Conservation (phyloP, 1,140 invertebrate genomes). For the Brachionus rubens region DNA sequence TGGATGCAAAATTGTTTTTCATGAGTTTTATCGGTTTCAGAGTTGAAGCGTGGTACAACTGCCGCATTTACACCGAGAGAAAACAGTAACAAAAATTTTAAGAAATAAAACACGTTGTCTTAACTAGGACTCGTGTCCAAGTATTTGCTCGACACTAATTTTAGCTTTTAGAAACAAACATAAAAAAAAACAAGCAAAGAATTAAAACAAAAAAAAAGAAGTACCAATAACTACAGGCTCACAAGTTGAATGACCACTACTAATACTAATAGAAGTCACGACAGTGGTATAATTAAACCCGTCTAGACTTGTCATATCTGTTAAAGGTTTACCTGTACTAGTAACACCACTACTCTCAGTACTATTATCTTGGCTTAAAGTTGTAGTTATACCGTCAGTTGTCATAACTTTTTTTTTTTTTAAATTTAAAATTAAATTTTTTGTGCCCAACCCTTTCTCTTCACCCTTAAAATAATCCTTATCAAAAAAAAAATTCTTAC, state of each 20-base stretch:
- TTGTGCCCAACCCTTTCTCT: background rate
- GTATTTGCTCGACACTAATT: background rate
- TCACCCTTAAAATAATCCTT: background rate
- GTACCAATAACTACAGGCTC: background rate
- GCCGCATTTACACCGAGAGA: no score
- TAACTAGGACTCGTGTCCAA: no score
- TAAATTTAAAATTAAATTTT: background rate
- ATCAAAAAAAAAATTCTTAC: background rate
- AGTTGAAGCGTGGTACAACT: no score
- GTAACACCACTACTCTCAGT: constrained; percentile 1
- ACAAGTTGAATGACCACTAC: constrained; percentile 13
- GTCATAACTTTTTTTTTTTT: constrained; percentile 7
- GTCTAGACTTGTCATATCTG: background rate
- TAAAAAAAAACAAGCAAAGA: background rate
- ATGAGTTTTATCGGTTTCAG: no score
- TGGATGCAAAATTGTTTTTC: no score
- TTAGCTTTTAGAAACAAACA: background rate
- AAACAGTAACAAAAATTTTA: no score
- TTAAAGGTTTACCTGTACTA: constrained; percentile 11
- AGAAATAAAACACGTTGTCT: no score
- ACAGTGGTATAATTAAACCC: no score
- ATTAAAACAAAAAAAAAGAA: background rate
- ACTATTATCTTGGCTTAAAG: background rate
- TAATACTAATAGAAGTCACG: constrained; percentile 19
- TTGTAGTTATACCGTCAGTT: constrained; percentile 6